These are phyloP conservation scores for Odocoileus hemionus DNA, from an alignment of 2,113 vertebrate species.

Conservation along the genomic window DNA sequence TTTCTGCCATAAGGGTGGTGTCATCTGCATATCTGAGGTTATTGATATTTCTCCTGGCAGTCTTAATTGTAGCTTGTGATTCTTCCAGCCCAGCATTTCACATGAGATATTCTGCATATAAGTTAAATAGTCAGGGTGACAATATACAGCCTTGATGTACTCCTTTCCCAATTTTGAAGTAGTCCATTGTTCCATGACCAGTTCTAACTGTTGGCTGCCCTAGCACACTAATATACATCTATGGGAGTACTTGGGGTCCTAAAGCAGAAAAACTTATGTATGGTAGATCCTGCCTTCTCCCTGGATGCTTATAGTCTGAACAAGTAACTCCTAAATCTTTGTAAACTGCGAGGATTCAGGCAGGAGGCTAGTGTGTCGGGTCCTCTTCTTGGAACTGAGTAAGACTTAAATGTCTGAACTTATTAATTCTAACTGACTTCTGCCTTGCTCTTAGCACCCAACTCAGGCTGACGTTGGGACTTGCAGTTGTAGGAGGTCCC, in stretches of 20 bases:
- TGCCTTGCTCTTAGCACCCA: not conserved
- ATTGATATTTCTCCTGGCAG: not conserved
- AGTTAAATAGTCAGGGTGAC: not conserved
- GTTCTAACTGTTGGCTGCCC: not conserved
- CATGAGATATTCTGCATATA: not conserved
- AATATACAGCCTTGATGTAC: not conserved
- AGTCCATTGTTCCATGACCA: not conserved
- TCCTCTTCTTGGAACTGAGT: not conserved
- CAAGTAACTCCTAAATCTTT: not conserved
- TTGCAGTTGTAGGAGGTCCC: not conserved
- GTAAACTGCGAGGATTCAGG: not conserved
- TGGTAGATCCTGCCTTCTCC: not conserved
- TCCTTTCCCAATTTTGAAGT: not conserved
- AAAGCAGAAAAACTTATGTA: not conserved
- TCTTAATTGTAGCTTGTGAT: not conserved
- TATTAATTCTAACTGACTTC: not conserved
- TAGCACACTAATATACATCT: not conserved
- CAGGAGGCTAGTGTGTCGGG: not conserved
- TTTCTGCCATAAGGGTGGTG: not conserved
- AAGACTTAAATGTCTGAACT: not conserved
- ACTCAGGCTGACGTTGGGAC: not conserved
- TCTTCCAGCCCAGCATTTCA: not conserved
- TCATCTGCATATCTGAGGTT: not conserved
- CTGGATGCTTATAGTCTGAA: not conserved
- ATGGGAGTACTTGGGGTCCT: not conserved